Percentiles rank a stretch among this genome's conserved stretches.
Conservation (phyloP, 2,888 invertebrate species). For the Macroteleia sp. region DNA sequence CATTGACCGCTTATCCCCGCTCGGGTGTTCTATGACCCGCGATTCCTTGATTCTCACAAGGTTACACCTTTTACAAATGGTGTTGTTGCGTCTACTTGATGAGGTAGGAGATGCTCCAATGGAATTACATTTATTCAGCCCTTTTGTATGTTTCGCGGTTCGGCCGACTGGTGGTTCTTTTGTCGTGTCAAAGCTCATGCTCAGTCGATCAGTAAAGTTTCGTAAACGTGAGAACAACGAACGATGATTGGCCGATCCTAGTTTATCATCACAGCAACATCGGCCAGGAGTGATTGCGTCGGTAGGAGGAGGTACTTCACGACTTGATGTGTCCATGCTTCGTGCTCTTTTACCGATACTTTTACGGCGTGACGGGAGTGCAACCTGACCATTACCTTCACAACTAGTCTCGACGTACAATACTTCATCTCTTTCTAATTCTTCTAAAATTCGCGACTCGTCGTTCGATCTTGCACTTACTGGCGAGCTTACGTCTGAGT, state of each 20-base stretch:
- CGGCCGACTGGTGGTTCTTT: slow-evolving; percentile 78
- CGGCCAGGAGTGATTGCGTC: slow-evolving; percentile 45
- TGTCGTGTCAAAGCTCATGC: slow-evolving; percentile 84
- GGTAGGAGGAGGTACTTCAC: background rate
- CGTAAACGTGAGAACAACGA: slow-evolving; percentile 85
- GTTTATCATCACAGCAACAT: slow-evolving; percentile 79
- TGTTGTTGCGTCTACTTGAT: slow-evolving; percentile 65
- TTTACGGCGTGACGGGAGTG: slow-evolving; percentile 65
- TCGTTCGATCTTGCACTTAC: slow-evolving; percentile 78
- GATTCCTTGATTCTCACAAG: slow-evolving; percentile 71
- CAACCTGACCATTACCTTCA: slow-evolving; percentile 73
- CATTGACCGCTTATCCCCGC: slow-evolving; percentile 79
- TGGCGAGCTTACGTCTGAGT: slow-evolving; percentile 79
- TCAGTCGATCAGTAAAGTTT: slow-evolving; percentile 85
- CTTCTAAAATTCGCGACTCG: slow-evolving; percentile 76
- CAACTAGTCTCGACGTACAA: slow-evolving; percentile 47
- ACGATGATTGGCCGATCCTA: slow-evolving; percentile 80
- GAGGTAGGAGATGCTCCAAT: slow-evolving; percentile 65
- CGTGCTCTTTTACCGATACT: slow-evolving; percentile 67
- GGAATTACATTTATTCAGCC: slow-evolving; percentile 76
- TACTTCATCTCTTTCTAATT: slow-evolving; percentile 74
- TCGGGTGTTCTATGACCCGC: slow-evolving; percentile 69
- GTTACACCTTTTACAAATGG: slow-evolving; percentile 78
- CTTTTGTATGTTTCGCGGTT: slow-evolving; percentile 72
- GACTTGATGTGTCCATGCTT: slow-evolving; percentile 28